Conservation (phyloP, 2,888 invertebrate species). For the Horisme vitalbata region DNA sequence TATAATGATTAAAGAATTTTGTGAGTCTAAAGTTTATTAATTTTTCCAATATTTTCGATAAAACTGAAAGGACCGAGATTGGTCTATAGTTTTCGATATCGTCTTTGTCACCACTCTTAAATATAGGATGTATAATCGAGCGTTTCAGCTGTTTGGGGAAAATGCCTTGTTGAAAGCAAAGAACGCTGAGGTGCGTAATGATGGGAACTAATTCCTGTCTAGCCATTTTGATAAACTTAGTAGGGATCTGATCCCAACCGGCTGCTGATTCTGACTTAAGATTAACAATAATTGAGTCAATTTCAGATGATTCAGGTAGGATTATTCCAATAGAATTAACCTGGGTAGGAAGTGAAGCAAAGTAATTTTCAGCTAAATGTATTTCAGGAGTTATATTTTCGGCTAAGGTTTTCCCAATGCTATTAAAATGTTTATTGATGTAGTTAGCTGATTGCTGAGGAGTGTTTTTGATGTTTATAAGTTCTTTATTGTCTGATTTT, state of each 20-base stretch:
- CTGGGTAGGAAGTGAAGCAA: neutral
- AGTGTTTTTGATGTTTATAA: neutral
- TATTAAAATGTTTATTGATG: conserved; percentile 1
- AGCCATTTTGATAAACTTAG: too few relatives aligned
- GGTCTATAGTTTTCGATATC: too few relatives aligned
- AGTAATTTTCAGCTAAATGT: neutral
- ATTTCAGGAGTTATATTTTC: neutral
- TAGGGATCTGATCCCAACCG: too few relatives aligned
- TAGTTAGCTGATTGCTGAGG: neutral
- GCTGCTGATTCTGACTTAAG: neutral
- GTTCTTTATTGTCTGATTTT: neutral
- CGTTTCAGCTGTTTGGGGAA: neutral
- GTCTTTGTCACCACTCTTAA: too few relatives aligned
- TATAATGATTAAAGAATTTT: too few relatives aligned
- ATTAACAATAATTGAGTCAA: neutral
- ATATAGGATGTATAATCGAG: neutral
- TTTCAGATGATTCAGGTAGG: neutral
- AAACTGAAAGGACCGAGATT: too few relatives aligned
- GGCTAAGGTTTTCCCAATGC: neutral
- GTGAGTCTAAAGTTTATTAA: too few relatives aligned
- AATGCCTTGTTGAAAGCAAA: neutral
- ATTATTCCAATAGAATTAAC: too few relatives aligned
- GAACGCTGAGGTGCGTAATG: neutral
- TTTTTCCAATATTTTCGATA: too few relatives aligned
- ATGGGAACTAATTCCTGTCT: too few relatives aligned